Evolutionary conservation across 2,113 vertebrate species (phyloP).

Genomic region (Tragelaphus buxtoni): DNA sequence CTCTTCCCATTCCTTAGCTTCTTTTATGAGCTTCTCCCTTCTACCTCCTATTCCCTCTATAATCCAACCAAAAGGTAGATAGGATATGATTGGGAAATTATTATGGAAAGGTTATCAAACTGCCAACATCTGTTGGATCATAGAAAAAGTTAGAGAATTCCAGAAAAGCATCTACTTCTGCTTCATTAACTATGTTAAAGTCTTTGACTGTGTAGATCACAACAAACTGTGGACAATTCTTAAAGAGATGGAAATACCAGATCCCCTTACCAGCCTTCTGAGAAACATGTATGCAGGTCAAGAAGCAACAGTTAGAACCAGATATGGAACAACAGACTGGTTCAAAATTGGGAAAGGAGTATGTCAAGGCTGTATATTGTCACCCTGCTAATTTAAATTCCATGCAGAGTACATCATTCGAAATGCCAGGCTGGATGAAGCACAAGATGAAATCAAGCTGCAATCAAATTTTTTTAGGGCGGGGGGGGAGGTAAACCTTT

Average conservation of each 20-base stretch:
- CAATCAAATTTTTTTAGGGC: not conserved
- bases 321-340: not conserved
- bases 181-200: not conserved
- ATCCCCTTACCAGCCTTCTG: not conserved
- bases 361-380: not conserved
- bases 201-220: not conserved
- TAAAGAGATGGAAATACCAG: not conserved
- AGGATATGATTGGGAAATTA: not conserved
- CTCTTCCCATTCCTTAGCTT: not conserved
- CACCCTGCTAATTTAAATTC: not conserved
- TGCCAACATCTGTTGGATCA: not conserved
- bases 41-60: not conserved
- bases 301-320: not conserved
- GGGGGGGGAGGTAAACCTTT: slow-evolving; percentile 46
- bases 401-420: not conserved
- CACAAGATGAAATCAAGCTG: not conserved
- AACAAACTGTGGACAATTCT: not conserved
- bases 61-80: not conserved
- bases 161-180: not conserved
- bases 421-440: not conserved
- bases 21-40: not conserved
- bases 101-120: not conserved
- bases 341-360: not conserved
- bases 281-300: not conserved
- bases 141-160: not conserved